These are phyloP conservation scores for Athalia circularis DNA, from an alignment of 2,888 invertebrate genomes.

Conservation along the genomic window DNA sequence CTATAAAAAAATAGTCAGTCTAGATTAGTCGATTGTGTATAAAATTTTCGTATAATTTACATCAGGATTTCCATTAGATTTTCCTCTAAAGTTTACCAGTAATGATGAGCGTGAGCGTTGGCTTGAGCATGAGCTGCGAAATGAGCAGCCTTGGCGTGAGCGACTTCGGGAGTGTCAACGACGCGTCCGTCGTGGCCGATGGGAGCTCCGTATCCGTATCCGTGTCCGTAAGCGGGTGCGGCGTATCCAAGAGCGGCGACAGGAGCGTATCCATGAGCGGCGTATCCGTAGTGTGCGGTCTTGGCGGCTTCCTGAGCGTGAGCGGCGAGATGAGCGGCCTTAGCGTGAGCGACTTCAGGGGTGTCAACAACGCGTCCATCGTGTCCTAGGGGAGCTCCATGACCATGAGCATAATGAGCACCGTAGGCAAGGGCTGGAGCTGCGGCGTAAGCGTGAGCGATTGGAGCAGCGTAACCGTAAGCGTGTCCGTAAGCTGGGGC, in stretches of 20 bases:
- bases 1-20: conserved; percentile 34
- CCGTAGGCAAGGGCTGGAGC: conserved; percentile 41
- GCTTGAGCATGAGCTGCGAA: conserved; percentile 45
- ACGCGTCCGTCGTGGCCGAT: conserved; percentile 47
- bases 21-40: neutral
- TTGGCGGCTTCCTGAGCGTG: conserved; percentile 60
- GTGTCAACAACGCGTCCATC: conserved; percentile 48
- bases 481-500: conserved; percentile 51
- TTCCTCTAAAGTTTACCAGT: conserved; percentile 23
- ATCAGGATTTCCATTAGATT: neutral
- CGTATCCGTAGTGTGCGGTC: conserved; percentile 48
- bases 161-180: conserved; percentile 56
- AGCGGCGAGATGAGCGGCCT: conserved; percentile 63
- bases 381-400: conserved; percentile 38
- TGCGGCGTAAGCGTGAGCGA: conserved; percentile 50
- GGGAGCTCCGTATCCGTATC: conserved; percentile 47
- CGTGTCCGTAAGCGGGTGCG: conserved; percentile 41
- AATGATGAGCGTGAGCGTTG: conserved; percentile 28
- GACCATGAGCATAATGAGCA: conserved; percentile 37
- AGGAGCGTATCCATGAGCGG: conserved; percentile 23
- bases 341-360: conserved; percentile 34
- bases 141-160: conserved; percentile 54
- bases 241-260: conserved; percentile 29
- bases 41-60: conserved; percentile 1
- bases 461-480: conserved; percentile 56